Conservation (phyloP, 2,888 invertebrate species). For the Microdon myrmicae region DNA sequence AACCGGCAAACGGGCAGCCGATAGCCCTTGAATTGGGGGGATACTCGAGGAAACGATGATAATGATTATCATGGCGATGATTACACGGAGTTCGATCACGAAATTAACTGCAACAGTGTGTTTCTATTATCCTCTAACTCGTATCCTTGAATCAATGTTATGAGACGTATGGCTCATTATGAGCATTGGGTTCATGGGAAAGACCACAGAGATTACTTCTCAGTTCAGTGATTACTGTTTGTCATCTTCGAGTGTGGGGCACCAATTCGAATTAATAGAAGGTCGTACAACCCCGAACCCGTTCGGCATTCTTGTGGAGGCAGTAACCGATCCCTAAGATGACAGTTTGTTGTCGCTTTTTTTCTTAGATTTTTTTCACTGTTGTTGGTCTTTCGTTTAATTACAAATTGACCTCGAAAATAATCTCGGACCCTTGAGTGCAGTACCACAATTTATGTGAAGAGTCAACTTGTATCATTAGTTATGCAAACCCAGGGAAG, state of each 20-base stretch:
- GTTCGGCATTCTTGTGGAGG: no score
- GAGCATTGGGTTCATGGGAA: constrained; percentile 33
- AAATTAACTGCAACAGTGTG: constrained; percentile 54
- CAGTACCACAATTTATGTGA: constrained; percentile 67
- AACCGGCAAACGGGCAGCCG: no score
- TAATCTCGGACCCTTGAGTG: constrained; percentile 18
- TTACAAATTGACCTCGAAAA: constrained; percentile 4
- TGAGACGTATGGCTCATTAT: constrained; percentile 46
- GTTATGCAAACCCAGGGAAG: constrained; percentile 39
- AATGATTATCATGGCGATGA: constrained; percentile 59
- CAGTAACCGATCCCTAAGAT: constrained; percentile 12
- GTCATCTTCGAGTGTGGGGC: constrained; percentile 41
- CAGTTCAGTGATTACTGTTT: constrained; percentile 44
- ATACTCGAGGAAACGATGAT: constrained; percentile 42
- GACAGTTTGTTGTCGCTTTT: no score
- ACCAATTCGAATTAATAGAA: constrained; percentile 48
- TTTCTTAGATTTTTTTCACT: no score
- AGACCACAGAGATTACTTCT: constrained; percentile 49
- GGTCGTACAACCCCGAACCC: constrained; percentile 30
- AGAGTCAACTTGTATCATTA: constrained; percentile 60
- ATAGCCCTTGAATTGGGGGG: no score
- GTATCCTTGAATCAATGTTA: constrained; percentile 36
- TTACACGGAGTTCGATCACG: constrained; percentile 58
- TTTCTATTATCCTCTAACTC: constrained; percentile 17
- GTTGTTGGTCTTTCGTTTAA: no score